These are phyloP conservation scores for Sebastiscus tertius DNA, from an alignment of 2,797 vertebrate genomes.

Conservation along the genomic window DNA sequence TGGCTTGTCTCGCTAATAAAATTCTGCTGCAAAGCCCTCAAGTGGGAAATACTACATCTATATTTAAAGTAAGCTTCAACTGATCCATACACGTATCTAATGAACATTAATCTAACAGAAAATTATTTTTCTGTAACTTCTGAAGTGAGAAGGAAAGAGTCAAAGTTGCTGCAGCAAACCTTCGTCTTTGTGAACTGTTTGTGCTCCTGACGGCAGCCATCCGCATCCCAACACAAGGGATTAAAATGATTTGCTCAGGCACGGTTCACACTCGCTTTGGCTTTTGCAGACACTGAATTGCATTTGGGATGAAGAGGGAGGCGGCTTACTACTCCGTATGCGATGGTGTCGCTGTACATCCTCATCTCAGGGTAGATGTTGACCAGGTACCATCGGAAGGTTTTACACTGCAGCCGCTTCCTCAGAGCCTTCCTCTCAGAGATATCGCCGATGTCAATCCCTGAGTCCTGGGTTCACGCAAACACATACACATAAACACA, in stretches of 20 bases:
- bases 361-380: conserved; percentile 98
- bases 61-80: conserved; percentile 32
- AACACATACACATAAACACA: not conserved
- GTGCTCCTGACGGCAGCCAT: conserved; percentile 43
- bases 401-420: conserved; percentile 96
- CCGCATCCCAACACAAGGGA: conserved; percentile 35
- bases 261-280: conserved; percentile 28
- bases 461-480: conserved; percentile 87
- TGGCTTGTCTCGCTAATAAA: conserved; percentile 39
- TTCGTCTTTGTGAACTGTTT: conserved; percentile 41
- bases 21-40: conserved; percentile 25
- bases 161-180: conserved; percentile 22
- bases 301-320: conserved; percentile 32
- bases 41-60: conserved; percentile 13
- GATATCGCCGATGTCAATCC: conserved; percentile 96
- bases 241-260: conserved; percentile 55
- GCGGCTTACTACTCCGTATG: conserved; percentile 93
- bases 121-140: not conserved
- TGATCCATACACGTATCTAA: not conserved
- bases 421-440: conserved; percentile 93
- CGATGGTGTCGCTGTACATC: conserved; percentile 94
- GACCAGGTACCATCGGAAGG: conserved; percentile 98
- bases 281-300: conserved; percentile 25
- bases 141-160: conserved; percentile 1
- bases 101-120: not conserved